Base-by-base conservation (phyloP, 92 coral and sea anemone genomes). In the Isaurus tuberculatus region DNA sequence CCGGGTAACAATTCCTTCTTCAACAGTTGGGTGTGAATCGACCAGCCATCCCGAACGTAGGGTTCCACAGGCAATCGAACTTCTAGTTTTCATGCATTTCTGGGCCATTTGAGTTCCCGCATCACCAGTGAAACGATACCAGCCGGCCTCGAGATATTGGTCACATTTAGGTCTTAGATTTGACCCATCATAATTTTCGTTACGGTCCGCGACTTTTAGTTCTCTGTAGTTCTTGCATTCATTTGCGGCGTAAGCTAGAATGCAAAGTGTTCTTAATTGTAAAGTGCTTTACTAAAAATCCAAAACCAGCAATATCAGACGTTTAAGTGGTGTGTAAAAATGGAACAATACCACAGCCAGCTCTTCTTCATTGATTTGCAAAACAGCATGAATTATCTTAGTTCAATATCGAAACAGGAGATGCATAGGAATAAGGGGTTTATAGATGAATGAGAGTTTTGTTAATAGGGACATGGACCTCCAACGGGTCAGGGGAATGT, bases 61-160 rank as follows among this genome's bases (percentile, higher is more conserved):
- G 13, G 82, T 64, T 14, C 82, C 44, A 40, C 82, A 77, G 7
- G 82, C 82, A 8, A 46, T 31, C 1, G 58, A n/a, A 5, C 53
- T 67, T 3, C 26, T 48, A 23, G 31, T 26, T 55, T 55, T 55
- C 70, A 77, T 57, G 27, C 82, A 77, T 27, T 58, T 55, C 36
- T 60, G 57, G 1, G 82, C 55, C 82, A 77, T 77, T 57, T 77
- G 82, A 36, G 82, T 77, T 36, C 82, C 82, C 30, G 82, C 82
- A 20, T 22, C 53, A 6, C 82, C 82, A 28, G 23, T 22, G 23
- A 77, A 77, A 4, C 82, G 69, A 42, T 58, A 77, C 82, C 82
- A 77, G 27, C 70, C 70, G 2, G 55, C 20, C 16, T 58, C 70
- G 4, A 77, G 68, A 29, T 55, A 4, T 13, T 27, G 31, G 70